A percentile compares a stretch with the other conserved stretches of the same genome.
Evolutionary conservation across 2,113 vertebrate species (phyloP).

Genomic region (Mohoua ochrocephala): DNA sequence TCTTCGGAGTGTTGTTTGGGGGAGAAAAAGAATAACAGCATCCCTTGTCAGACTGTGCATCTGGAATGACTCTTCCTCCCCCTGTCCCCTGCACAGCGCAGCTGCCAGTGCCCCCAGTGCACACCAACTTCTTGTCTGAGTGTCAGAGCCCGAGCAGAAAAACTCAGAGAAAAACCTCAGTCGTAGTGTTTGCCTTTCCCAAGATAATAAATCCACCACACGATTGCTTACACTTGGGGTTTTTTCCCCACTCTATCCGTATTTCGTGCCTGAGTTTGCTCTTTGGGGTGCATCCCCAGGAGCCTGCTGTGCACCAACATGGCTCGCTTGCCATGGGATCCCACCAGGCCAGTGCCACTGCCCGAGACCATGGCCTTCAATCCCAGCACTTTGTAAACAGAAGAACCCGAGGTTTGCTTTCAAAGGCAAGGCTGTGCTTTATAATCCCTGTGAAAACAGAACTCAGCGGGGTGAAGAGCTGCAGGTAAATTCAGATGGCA

Average conservation of each 20-base stretch:
- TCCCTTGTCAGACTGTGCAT: neutral
- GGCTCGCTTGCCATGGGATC: accelerated
- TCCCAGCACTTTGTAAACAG: neutral
- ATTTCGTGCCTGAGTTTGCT: neutral
- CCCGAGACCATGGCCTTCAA: accelerated
- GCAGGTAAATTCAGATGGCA: neutral
- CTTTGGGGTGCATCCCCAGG: neutral
- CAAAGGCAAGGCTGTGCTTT: neutral
- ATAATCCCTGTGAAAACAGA: neutral
- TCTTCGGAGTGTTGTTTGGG: neutral
- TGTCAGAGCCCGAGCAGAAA: neutral
- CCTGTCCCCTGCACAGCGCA: accelerated
- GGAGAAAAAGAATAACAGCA: neutral
- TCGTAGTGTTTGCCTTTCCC: neutral
- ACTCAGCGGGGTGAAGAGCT: neutral
- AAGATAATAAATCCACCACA: neutral
- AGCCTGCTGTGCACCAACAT: neutral
- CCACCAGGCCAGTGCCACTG: neutral
- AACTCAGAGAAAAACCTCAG: neutral
- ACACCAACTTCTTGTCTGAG: neutral
- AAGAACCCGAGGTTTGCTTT: neutral
- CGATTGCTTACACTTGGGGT: neutral
- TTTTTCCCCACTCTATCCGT: neutral
- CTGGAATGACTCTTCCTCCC: neutral
- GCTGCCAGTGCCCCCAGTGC: neutral